Evolutionary conservation across 2,797 vertebrate genomes (phyloP).

Genomic region (Danio choprae): DNA sequence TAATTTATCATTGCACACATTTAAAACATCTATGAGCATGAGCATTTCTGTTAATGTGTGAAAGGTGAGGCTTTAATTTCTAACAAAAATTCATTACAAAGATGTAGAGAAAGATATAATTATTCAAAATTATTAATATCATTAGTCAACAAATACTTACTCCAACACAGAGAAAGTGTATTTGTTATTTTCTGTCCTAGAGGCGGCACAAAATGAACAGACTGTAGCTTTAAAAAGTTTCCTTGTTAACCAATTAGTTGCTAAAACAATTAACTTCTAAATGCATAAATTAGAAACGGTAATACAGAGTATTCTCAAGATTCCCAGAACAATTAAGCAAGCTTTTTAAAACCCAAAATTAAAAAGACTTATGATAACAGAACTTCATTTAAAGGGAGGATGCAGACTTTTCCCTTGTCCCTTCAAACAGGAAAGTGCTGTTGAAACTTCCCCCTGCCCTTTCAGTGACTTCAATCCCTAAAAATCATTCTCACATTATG

Average conservation of each 20-base stretch:
- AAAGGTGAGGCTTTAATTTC: neutral
- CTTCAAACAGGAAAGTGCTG: slow-evolving; percentile 78
- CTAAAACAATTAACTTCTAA: neutral
- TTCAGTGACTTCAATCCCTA: slow-evolving; percentile 36
- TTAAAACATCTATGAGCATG: neutral
- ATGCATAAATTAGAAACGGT: neutral
- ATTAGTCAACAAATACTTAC: no score
- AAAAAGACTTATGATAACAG: slow-evolving; percentile 54
- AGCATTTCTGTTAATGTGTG: no score
- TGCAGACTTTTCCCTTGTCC: slow-evolving; percentile 79
- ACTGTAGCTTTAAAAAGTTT: neutral
- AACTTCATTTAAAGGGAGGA: slow-evolving; percentile 73
- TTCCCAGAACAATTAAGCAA: neutral
- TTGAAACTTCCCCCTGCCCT: slow-evolving; percentile 61
- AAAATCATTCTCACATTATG: slow-evolving; percentile 59
- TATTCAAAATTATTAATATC: no score
- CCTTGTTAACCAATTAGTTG: neutral
- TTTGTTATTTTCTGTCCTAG: no score
- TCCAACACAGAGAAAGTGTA: no score
- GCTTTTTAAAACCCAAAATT: neutral
- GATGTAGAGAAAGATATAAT: no score
- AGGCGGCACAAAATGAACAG: neutral
- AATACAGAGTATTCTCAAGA: neutral
- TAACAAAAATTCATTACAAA: neutral
- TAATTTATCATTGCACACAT: neutral